Evolutionary conservation across 2,888 invertebrate genomes (phyloP).

Genomic region (Cenopis cana): DNA sequence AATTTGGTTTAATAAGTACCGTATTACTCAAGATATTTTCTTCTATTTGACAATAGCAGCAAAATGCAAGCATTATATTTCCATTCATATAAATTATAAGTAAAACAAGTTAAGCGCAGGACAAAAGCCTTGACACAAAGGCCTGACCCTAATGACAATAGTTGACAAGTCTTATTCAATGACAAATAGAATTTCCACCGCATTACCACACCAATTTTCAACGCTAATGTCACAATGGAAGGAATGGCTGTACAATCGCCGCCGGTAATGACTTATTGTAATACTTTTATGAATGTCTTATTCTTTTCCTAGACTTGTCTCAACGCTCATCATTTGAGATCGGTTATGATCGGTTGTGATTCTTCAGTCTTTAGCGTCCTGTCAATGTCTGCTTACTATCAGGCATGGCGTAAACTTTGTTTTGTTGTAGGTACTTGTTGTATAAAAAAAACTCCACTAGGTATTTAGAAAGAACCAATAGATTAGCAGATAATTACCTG

Average conservation of each 20-base stretch:
- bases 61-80: too few relatives aligned
- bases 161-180: constrained; percentile 36
- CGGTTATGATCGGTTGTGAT: not conserved
- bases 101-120: not conserved
- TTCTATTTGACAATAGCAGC: too few relatives aligned
- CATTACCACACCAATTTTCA: constrained; percentile 40
- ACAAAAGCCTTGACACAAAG: constrained; percentile 44
- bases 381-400: too few relatives aligned
- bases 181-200: constrained; percentile 40
- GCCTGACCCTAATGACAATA: constrained; percentile 42
- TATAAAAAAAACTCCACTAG: too few relatives aligned
- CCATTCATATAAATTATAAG: not conserved
- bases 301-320: not conserved
- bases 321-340: not conserved
- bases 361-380: too few relatives aligned
- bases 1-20: too few relatives aligned
- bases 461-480: too few relatives aligned
- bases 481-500: too few relatives aligned
- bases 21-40: too few relatives aligned
- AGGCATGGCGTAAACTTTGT: too few relatives aligned
- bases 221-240: constrained; percentile 27
- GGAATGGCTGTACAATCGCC: constrained; percentile 6
- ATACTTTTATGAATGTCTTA: not conserved
- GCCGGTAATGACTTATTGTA: not conserved
- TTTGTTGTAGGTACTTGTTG: too few relatives aligned